Evolutionary conservation across 2,888 invertebrate species (phyloP).

Genomic region (Melolontha melolontha): DNA sequence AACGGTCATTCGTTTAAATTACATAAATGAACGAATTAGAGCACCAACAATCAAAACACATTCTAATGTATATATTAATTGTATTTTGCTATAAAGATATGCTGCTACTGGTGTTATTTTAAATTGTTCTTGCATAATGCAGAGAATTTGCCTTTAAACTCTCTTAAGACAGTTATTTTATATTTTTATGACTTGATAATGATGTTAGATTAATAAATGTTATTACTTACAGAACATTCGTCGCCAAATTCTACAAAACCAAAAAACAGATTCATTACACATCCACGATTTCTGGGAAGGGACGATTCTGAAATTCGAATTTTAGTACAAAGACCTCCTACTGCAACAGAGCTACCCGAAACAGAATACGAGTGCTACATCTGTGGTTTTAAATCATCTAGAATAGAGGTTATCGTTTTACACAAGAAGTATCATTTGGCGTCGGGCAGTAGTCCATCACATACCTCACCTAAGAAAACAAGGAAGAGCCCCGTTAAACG

Average conservation of each 20-base stretch:
- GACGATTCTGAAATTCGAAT: conserved; percentile 74
- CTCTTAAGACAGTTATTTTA: no score
- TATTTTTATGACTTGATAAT: no score
- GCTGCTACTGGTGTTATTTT: no score
- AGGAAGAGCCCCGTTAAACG: conserved; percentile 52
- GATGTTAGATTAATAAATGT: neutral
- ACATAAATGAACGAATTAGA: no score
- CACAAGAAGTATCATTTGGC: conserved; percentile 79
- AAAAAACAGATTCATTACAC: conserved; percentile 62
- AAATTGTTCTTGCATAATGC: no score
- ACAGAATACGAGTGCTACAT: conserved; percentile 51
- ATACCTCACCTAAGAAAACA: conserved; percentile 51
- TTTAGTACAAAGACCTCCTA: conserved; percentile 70
- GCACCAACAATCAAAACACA: no score
- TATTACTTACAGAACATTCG: conserved; percentile 36
- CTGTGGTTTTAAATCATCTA: conserved; percentile 71
- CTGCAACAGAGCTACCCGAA: conserved; percentile 43
- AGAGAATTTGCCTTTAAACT: no score
- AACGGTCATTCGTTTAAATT: no score
- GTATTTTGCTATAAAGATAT: no score
- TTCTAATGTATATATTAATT: no score
- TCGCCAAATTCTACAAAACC: conserved; percentile 47
- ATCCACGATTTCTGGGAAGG: conserved; percentile 65
- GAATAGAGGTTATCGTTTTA: conserved; percentile 79
- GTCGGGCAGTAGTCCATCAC: conserved; percentile 54